These are phyloP conservation scores for Strigops habroptila DNA, from an alignment of 2,113 vertebrate genomes.

Conservation along the genomic window DNA sequence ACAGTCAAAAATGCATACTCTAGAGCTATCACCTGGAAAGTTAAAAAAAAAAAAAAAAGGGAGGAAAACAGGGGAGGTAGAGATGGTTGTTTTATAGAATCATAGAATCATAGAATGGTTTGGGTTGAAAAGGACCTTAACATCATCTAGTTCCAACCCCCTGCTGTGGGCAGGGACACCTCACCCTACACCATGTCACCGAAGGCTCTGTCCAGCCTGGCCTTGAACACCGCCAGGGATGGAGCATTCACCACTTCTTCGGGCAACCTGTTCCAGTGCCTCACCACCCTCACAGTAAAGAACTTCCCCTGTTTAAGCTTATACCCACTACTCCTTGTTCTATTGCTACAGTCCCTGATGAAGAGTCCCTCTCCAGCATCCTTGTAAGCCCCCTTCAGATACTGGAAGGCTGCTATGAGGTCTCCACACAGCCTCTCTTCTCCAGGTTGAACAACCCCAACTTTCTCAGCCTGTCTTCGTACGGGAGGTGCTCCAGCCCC, in stretches of 20 bases:
- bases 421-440: too few relatives aligned
- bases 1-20: neutral
- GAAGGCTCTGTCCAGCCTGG: neutral
- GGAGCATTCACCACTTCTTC: neutral
- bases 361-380: neutral
- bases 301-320: neutral
- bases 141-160: neutral
- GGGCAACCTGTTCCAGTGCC: neutral
- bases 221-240: neutral
- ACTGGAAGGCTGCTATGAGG: neutral
- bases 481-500: too few relatives aligned
- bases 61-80: neutral
- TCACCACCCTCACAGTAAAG: neutral
- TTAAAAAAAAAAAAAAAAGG: accelerated
- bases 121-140: neutral
- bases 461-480: too few relatives aligned
- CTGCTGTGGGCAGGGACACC: neutral
- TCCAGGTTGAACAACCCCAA: too few relatives aligned
- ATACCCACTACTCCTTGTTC: too few relatives aligned
- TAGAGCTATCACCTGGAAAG: neutral
- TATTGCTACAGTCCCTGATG: neutral
- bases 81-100: neutral
- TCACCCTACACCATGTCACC: neutral
- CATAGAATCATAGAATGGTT: neutral
- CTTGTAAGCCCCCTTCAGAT: neutral